A percentile compares a stretch with the other conserved stretches of the same genome.
These are phyloP conservation scores for Lepus townsendii DNA, from an alignment of 2,797 vertebrate genomes.

Conservation along the genomic window DNA sequence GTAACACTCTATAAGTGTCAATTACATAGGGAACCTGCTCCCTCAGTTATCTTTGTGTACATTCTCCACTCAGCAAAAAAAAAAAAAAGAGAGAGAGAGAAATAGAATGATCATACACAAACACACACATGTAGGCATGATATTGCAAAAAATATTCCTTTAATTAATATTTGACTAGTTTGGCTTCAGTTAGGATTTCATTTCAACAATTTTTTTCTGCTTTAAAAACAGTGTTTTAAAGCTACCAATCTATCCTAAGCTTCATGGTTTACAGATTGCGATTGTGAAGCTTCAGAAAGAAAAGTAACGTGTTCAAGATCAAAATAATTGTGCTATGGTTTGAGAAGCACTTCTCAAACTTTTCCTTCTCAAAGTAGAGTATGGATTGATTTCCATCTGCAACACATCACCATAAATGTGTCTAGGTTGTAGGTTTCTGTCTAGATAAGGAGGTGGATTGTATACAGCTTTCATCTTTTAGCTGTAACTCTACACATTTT, in stretches of 20 bases:
- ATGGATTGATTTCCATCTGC: neutral
- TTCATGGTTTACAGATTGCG: neutral
- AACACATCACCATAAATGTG: neutral
- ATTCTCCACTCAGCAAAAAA: too few species aligned
- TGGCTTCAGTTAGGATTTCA: neutral
- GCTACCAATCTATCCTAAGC: neutral
- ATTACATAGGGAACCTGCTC: neutral
- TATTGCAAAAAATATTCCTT: neutral
- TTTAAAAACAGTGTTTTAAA: constrained; percentile 12
- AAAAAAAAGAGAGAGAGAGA: neutral
- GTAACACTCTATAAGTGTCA: neutral
- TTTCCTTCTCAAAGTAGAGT: neutral
- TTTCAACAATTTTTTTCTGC: neutral
- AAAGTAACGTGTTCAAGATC: neutral
- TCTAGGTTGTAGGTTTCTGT: neutral
- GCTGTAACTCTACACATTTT: neutral
- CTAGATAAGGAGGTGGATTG: neutral
- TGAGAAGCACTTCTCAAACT: neutral
- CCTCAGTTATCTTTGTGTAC: neutral
- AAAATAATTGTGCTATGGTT: neutral
- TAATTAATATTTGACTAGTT: constrained; percentile 8
- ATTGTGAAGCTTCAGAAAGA: neutral
- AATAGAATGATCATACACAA: neutral
- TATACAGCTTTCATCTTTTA: neutral
- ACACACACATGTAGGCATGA: rapidly evolving